These are phyloP conservation scores for Palythoa grandiflora DNA, from an alignment of 92 coral and sea anemone genomes.

Conservation along the genomic window DNA sequence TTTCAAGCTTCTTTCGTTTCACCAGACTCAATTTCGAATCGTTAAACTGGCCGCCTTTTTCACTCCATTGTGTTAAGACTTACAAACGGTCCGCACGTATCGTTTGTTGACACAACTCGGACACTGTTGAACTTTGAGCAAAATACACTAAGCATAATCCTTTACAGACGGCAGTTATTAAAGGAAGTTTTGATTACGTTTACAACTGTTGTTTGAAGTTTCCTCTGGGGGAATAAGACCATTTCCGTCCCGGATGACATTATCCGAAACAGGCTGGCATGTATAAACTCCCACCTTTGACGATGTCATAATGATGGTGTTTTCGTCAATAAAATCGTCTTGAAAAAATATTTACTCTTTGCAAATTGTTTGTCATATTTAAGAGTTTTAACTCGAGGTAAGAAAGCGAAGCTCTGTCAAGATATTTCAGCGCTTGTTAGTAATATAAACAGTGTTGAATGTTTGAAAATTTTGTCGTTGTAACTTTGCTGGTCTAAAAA, in stretches of 20 bases:
- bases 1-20: background rate
- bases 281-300: background rate
- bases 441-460: background rate
- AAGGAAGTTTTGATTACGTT: conserved; percentile 36
- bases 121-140: conserved; percentile 4
- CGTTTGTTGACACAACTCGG: conserved; percentile 56
- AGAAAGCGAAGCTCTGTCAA: conserved; percentile 3
- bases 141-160: conserved; percentile 37
- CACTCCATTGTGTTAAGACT: conserved; percentile 47
- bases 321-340: conserved; percentile 1
- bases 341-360: conserved; percentile 29
- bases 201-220: conserved; percentile 11
- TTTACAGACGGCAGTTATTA: conserved; percentile 19
- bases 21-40: background rate
- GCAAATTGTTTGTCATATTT: conserved; percentile 37
- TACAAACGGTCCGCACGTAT: conserved; percentile 63
- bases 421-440: background rate
- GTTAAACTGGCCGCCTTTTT: background rate
- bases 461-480: background rate
- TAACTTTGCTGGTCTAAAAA: background rate
- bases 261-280: conserved; percentile 14
- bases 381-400: conserved; percentile 23
- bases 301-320: background rate
- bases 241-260: conserved; percentile 38
- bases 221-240: conserved; percentile 12